Evolutionary conservation across 2,888 invertebrate genomes (phyloP), one percentile per base, ranked within the genome.

Genomic region (Torymus texanus): DNA sequence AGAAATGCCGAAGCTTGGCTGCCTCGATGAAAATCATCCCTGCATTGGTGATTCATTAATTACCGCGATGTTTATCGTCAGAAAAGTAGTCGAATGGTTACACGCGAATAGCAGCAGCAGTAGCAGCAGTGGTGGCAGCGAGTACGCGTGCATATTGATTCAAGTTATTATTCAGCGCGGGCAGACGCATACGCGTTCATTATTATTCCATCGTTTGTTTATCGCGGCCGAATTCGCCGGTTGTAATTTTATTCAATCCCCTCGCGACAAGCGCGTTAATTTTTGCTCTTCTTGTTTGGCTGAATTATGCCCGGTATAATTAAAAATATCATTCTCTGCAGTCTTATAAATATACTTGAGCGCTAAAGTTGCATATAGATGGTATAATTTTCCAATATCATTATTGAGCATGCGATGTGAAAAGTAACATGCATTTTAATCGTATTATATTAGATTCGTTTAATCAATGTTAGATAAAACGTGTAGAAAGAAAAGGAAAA

Each of bases 201-300:
- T 66, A 75, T 67, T 67, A 66, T 66, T 66, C 63, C 62, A 63
- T 51, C 75, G 66, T 66, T 75, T 75, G 75, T 75, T 75, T 75
- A 58, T 58, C 59, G 66, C 18, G 58, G 41, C 41, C 58, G 18
- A 67, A 66, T 75, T 67, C 66, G 66, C 51, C 75, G 66, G n/a
- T 66, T 12, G 59, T 21, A 66, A 75, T 58, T 75, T 75, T 66
- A 66, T 74, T 65, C 50, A 75, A 66, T 66, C 41, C 66, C 41
- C 41, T 21, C 41, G 3, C 18, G 53, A 53, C 21, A 72, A 72
- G 53, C 24, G 13, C 24, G 72, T 72, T 62, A 51, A 61, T 62
- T 72, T 62, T 66, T 59, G 1, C 29, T 41, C 41, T 41, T 41
- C 41, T 41, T 41, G 41, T 41, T 41, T 41, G 41, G 41, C 41